Evolutionary conservation across 2,797 vertebrate species (phyloP).

Genomic region (Chaetodon trifasciatus): DNA sequence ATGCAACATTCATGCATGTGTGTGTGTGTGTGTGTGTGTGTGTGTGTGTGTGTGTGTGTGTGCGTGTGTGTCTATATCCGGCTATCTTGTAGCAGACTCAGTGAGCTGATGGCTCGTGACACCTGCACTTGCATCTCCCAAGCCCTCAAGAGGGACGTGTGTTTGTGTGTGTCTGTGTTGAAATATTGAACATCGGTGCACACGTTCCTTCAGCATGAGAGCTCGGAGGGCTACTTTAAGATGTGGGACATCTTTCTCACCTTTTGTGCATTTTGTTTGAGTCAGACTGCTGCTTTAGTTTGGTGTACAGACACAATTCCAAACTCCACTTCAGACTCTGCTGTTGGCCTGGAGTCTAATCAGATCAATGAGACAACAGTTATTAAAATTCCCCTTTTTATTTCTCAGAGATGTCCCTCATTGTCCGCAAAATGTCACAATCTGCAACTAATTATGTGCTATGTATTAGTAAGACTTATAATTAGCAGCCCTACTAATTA

Average conservation of each 20-base stretch:
- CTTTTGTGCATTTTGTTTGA: slow-evolving; percentile 11
- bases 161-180: slow-evolving; percentile 34
- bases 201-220: slow-evolving; percentile 29
- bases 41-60: slow-evolving; percentile 12
- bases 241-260: slow-evolving; percentile 36
- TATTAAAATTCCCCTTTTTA: neutral
- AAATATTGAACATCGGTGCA: slow-evolving; percentile 67
- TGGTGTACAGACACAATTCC: neutral
- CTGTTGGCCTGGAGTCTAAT: neutral
- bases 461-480: neutral
- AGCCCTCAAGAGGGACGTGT: slow-evolving; percentile 50
- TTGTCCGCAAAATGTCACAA: neutral
- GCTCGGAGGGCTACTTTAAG: slow-evolving; percentile 30
- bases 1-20: slow-evolving; percentile 72
- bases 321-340: neutral
- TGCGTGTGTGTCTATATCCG: slow-evolving; percentile 49
- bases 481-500: neutral
- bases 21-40: slow-evolving; percentile 28
- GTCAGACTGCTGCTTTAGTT: slow-evolving; percentile 11
- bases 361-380: neutral
- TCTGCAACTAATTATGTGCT: neutral
- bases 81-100: slow-evolving; percentile 33
- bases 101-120: slow-evolving; percentile 72
- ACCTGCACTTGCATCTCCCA: slow-evolving; percentile 73
- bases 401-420: neutral